Percentiles rank a stretch among this genome's conserved stretches.
Conservation (phyloP, 2,888 invertebrate species). For the Iphiclides podalirius region DNA sequence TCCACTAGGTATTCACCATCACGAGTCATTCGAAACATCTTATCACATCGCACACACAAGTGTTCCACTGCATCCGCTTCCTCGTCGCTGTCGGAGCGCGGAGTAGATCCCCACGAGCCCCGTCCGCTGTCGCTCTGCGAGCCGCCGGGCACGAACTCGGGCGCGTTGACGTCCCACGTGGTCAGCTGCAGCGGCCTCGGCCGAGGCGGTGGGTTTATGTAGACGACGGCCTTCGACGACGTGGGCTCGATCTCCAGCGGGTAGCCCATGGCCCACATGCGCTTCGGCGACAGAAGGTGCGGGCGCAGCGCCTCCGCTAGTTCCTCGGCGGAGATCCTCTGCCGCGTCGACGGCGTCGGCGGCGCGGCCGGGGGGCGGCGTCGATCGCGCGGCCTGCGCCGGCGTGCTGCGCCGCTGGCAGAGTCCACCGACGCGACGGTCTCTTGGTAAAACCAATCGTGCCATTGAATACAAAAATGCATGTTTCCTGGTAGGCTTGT, state of each 20-base stretch:
- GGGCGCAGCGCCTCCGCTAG: conserved; percentile 79
- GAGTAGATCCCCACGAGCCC: conserved; percentile 77
- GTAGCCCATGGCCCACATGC: conserved; percentile 84
- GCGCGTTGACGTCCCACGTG: conserved; percentile 83
- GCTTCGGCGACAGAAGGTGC: conserved; percentile 81
- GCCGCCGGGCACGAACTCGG: conserved; percentile 82
- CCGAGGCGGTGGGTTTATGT: conserved; percentile 77
- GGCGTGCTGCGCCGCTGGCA: conserved; percentile 65
- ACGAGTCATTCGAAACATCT: conserved; percentile 84
- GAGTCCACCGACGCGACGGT: conserved; percentile 65
- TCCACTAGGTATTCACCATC: conserved; percentile 85
- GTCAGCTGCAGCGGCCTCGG: conserved; percentile 56
- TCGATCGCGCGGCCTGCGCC: conserved; percentile 67
- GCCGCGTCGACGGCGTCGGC: conserved; percentile 54
- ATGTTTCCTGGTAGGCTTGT: conserved; percentile 66
- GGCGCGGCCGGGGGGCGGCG: conserved; percentile 69
- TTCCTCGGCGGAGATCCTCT: conserved; percentile 78
- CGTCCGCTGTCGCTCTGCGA: conserved; percentile 77
- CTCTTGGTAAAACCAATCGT: conserved; percentile 76
- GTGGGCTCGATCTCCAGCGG: conserved; percentile 83
- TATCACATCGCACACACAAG: conserved; percentile 86
- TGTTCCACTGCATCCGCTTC: conserved; percentile 80
- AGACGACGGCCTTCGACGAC: conserved; percentile 82
- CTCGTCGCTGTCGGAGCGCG: conserved; percentile 78
- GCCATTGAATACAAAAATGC: conserved; percentile 71